Evolutionary conservation across 1,140 invertebrate genomes (phyloP).

Genomic region (Bombus confusus): DNA sequence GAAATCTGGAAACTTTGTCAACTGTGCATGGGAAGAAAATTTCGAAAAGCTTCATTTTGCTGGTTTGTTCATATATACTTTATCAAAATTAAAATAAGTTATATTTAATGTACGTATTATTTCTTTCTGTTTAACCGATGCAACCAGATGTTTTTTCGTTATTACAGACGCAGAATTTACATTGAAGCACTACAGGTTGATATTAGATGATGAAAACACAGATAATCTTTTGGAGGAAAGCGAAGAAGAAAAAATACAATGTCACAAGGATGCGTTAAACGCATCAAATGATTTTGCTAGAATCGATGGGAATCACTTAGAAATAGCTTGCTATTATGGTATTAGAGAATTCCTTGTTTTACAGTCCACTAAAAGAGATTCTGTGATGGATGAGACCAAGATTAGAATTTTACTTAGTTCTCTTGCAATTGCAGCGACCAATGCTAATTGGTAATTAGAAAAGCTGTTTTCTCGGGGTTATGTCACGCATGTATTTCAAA

Average conservation of each 20-base stretch:
- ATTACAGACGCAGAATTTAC: constrained; percentile 85
- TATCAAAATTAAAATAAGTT: background rate
- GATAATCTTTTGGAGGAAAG: constrained; percentile 70
- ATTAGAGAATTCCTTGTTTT: constrained; percentile 92
- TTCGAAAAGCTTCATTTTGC: constrained; percentile 85
- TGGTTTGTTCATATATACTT: constrained; percentile 75
- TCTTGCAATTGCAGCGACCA: constrained; percentile 91
- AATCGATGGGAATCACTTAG: constrained; percentile 83
- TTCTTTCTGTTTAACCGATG: background rate
- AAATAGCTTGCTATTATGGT: constrained; percentile 89
- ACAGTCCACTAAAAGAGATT: constrained; percentile 83
- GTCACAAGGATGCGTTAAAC: constrained; percentile 77
- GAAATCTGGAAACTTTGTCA: constrained; percentile 80
- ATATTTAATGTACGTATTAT: background rate
- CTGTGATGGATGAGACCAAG: constrained; percentile 89
- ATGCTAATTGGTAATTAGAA: constrained; percentile 87
- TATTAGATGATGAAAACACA: constrained; percentile 69
- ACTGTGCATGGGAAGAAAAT: constrained; percentile 84
- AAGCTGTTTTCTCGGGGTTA: background rate
- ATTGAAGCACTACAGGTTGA: constrained; percentile 82
- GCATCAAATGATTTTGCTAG: constrained; percentile 86
- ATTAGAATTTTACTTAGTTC: constrained; percentile 94
- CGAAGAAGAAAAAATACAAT: constrained; percentile 75
- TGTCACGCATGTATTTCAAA: background rate
- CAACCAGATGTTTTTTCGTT: constrained; percentile 48